Conservation (phyloP, 2,888 invertebrate species). For the Synergus umbraculus region DNA sequence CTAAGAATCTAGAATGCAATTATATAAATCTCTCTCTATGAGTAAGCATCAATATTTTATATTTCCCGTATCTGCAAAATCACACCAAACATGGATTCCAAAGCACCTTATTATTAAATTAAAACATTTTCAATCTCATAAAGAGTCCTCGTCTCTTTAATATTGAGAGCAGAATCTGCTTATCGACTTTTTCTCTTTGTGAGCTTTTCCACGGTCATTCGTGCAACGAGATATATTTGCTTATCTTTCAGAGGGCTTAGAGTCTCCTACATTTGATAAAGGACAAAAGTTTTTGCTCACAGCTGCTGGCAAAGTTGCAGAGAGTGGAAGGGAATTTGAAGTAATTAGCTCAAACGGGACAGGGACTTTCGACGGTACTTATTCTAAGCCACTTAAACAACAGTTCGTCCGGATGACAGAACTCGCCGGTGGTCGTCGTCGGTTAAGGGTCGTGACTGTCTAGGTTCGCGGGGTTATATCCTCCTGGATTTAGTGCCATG, state of each 20-base stretch:
- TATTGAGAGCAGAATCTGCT: conserved; percentile 14
- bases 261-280: conserved; percentile 20
- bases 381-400: conserved; percentile 65
- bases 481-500: conserved; percentile 66
- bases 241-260: conserved; percentile 27
- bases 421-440: conserved; percentile 50
- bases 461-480: conserved; percentile 53
- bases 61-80: no score
- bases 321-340: conserved; percentile 34
- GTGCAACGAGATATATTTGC: conserved; percentile 24
- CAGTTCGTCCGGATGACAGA: conserved; percentile 53
- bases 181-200: conserved; percentile 13
- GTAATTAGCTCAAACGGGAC: conserved; percentile 57
- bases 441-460: conserved; percentile 45
- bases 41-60: no score
- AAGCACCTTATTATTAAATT: neutral
- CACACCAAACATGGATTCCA: neutral
- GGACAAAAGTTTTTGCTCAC: conserved; percentile 29
- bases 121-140: neutral
- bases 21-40: no score
- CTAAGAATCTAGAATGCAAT: no score
- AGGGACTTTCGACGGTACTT: conserved; percentile 57
- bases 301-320: conserved; percentile 15
- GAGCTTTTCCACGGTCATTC: conserved; percentile 17
- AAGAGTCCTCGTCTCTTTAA: conserved; percentile 8